phyloP scores from a whole-genome alignment of 2,797 vertebrate genomes.

The Pipistrellus pipistrellus region DNA sequence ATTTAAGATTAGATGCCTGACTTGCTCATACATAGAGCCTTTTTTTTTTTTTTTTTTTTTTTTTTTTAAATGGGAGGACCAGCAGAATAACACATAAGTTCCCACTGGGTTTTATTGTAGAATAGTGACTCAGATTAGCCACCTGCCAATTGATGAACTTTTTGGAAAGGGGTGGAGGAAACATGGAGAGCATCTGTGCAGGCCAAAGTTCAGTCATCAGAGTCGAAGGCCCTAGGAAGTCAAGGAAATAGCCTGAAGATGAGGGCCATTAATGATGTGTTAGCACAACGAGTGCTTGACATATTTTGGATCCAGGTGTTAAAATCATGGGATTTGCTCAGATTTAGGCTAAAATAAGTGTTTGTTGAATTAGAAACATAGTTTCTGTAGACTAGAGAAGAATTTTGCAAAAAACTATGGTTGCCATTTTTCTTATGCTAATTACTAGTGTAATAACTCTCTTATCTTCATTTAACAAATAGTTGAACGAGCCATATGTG shows the following conservation, averaged over 20 bases:
- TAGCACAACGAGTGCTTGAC: conserved; percentile 65
- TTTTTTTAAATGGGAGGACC: background rate
- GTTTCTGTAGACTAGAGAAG: conserved; percentile 29
- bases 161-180: conserved; percentile 50
- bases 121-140: conserved; percentile 63
- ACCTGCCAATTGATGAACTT: conserved; percentile 68
- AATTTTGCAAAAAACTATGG: background rate
- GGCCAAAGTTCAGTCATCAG: conserved; percentile 68
- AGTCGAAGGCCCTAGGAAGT: conserved; percentile 57
- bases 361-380: conserved; percentile 48
- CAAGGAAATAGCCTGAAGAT: conserved; percentile 76
- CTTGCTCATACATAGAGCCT: background rate
- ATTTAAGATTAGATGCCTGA: background rate
- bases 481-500: background rate
- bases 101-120: background rate
- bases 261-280: conserved; percentile 76
- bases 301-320: conserved; percentile 77
- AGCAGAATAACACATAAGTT: background rate
- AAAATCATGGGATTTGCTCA: conserved; percentile 58
- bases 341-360: conserved; percentile 36
- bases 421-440: conserved; percentile 12
- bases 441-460: background rate
- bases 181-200: conserved; percentile 59
- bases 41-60: conserved; percentile 4
- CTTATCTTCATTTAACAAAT: background rate